Conservation (phyloP, 23 tunicate species). For the Trididemnum miniatum region DNA sequence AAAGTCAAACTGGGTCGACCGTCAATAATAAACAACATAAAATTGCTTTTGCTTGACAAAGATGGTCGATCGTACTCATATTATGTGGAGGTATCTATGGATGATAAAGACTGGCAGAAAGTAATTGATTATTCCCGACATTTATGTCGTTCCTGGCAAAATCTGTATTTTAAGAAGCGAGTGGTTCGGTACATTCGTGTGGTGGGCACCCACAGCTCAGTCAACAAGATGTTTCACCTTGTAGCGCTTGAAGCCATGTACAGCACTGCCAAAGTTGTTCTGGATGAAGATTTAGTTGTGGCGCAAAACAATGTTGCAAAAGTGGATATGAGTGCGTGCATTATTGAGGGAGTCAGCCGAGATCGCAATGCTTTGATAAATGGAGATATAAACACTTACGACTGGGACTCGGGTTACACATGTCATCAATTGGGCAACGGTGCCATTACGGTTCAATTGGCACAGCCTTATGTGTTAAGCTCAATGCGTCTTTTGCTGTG, state of each 20-base stretch:
- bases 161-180: slow-evolving; percentile 57
- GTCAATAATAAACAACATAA: slow-evolving; percentile 78
- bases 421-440: slow-evolving; percentile 95
- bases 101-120: slow-evolving; percentile 79
- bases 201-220: slow-evolving; percentile 88
- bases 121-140: slow-evolving; percentile 77
- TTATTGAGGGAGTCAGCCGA: slow-evolving; percentile 96
- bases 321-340: slow-evolving; percentile 62
- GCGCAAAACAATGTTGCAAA: slow-evolving; percentile 80
- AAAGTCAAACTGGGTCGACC: slow-evolving; percentile 87
- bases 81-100: slow-evolving; percentile 83
- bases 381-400: slow-evolving; percentile 74
- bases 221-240: slow-evolving; percentile 82
- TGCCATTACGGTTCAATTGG: slow-evolving; percentile 75
- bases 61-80: slow-evolving; percentile 88
- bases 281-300: slow-evolving; percentile 50
- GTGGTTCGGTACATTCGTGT: slow-evolving; percentile 96
- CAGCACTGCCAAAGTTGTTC: slow-evolving; percentile 32
- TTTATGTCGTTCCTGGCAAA: slow-evolving; percentile 96
- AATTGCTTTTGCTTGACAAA: slow-evolving; percentile 86
- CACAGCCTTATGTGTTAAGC: slow-evolving; percentile 74
- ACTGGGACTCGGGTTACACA: slow-evolving; percentile 98
- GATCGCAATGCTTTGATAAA: slow-evolving; percentile 87
- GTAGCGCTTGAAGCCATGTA: slow-evolving; percentile 88
- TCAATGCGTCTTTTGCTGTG: slow-evolving; percentile 84